Evolutionary conservation across 1,140 invertebrate species (phyloP), one percentile per base, ranked within the genome.

Genomic region (Drosophila pruinosa): DNA sequence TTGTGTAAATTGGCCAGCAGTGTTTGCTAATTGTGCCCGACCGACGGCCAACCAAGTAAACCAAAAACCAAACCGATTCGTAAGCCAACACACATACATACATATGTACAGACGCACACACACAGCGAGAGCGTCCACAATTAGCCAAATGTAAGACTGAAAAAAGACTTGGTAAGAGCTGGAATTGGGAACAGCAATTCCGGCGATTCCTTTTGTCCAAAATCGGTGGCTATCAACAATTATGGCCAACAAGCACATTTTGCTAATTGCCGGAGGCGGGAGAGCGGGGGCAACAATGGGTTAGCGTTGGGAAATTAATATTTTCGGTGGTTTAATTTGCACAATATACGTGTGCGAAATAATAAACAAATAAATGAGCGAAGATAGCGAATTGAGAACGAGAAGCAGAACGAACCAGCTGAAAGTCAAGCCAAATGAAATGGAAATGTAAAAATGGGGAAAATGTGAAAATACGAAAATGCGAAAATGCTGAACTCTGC

Each of bases 321-420:
- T 86, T 83, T 83, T 76, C 68, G 71, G 57, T 83, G 79, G 75
- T 74, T 75, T 83, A 72, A 85, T 83, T 85, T 67, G 67, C 34
- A 38, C 62, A 62, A 47, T 83, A 80, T 83, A 83, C 80, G 80
- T 83, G 80, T 67, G 64, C 72, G 68, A 70, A 80, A 86, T 83
- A 45, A 39, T 43, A 71, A 71, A 43, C 10, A 39, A 39, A 53
- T 17, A 26, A 45, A 10, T 10, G 34, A 48, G 21, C n/a, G 19
- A 59, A 59, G 24, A 15, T 8, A 26, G 22, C 14, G 39, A 63
- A 64, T 43, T 28, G 50, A 26, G 17, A 31, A 36, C 36, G 8
- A 34, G 10, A 19, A 52, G 12, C 21, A 38, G 41, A 36, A 24
- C 12, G 47, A 6, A 10, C 26, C 34, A 31, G 31, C 52, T 52